Evolutionary conservation across 2,797 vertebrate genomes (phyloP), one percentile per base, ranked within the genome.

Genomic region (Esox lucius): DNA sequence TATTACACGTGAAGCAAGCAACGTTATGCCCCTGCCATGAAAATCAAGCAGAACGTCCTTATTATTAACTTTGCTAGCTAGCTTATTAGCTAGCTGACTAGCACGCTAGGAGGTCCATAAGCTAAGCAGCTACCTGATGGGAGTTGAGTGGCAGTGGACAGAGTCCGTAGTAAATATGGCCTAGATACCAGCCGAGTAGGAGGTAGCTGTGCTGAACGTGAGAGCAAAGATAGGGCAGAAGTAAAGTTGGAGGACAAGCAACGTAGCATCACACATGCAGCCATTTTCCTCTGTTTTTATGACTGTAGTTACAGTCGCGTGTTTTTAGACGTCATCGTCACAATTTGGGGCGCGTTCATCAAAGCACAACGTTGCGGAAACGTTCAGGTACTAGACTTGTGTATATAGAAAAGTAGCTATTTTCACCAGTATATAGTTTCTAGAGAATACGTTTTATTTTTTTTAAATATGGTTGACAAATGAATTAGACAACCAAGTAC

Each of bases 201-300:
- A 61, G 70, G 76, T 13, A 78, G 68, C 5, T 35, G 28, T 2
- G 78, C 71, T 51, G 85, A 76, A 51, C 84, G 90, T 4, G 75
- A 71, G 0, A 93, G 76, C 76, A 80, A 74, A 79, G 90, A 85
- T 51, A 91, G 76, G 48, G 80, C 79, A 39, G 85, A 85, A 24
- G 78, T 84, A 83, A 92, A 92, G 85, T 88, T 91, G 67, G 85
- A 84, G 83, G 90, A 89, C 64, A 88, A 33, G 22, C 89, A 87
- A 56, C 93, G 91, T 35, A 94, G 2, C 1, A 93, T 71, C 74
- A 74, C 82, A 81, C 87, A 84, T 71, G 85, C 85, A 74, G 94
- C 92, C 94, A 94, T 94, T 19, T 91, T 91, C 83, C 86, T 88
- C 91, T 89, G 87, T 70, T 65, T 72, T 86, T 85, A 87, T 85